Base-by-base conservation (phyloP, 2,888 invertebrate species). In the Siphonodentalium dalli region DNA sequence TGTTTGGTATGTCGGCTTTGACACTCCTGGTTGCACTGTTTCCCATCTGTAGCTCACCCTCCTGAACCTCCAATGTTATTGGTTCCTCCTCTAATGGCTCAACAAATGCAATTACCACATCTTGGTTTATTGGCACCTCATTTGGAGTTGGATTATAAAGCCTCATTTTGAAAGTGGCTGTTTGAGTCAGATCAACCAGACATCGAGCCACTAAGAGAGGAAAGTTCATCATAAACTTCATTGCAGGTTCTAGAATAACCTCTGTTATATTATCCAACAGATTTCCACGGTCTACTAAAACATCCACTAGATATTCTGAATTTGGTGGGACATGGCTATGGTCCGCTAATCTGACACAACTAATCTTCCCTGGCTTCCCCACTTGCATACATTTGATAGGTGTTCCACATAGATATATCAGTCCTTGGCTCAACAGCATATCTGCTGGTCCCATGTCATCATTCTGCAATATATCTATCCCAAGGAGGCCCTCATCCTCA, bases 141-240 rank as follows among this genome's bases (percentile, higher is more conserved):
- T n/a, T 15, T 8, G 41, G 29, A 28, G 28, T 42, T 6, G 51
- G 56, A 23, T 56, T 56, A 20, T 51, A 4, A 11, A 56, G 18
- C 13, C 50, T 33, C 13, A 56, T 43, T 27, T 56, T 56, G 20
- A 29, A 40, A 8, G 56, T 51, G 5, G 46, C 7, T 20, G 20
- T 26, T 6, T 23, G 26, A 23, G 50, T 56, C 7, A 56, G 41
- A 27, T 56, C 33, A 18, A 45, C 43, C 26, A 56, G 38, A 5
- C 45, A 37, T 3, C 46, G 37, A 3, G 46, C 56, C 42, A 56
- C 42, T 11, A 46, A 23, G 1, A 56, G 23, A 3, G 15, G 29
- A 23, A 46, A 51, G 6, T 18, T 46, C 20, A 48, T 42, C 11
- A 23, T 42, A 21, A 54, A 53, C 18, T 7, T 5, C n/a, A 37